These are phyloP conservation scores for Enteromius treurensis DNA, from an alignment of 2,797 vertebrate species.

Conservation along the genomic window DNA sequence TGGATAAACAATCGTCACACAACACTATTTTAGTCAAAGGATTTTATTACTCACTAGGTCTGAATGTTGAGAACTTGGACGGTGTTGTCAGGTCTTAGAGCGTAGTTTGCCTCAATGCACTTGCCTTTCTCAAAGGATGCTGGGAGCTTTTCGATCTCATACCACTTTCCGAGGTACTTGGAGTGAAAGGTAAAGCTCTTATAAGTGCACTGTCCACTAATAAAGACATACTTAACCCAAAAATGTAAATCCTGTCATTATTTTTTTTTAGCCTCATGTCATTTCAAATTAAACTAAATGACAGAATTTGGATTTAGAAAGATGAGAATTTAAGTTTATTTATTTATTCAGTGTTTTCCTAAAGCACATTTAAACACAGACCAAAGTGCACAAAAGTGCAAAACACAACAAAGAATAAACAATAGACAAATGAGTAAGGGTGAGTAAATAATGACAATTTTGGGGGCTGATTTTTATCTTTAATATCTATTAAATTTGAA, in stretches of 20 bases:
- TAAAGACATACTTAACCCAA: neutral
- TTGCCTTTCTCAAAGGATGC: slow-evolving; percentile 82
- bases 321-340: too few species aligned
- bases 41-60: slow-evolving; percentile 78
- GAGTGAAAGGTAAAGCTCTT: neutral
- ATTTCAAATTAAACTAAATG: neutral
- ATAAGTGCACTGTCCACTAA: neutral
- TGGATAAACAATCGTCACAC: neutral
- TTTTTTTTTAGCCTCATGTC: neutral
- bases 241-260: neutral
- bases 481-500: neutral
- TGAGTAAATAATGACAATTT: neutral
- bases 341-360: too few species aligned
- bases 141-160: slow-evolving; percentile 88
- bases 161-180: slow-evolving; percentile 81
- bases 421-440: neutral
- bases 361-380: too few species aligned
- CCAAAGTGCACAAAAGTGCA: too few species aligned
- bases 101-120: slow-evolving; percentile 86
- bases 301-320: neutral
- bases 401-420: too few species aligned
- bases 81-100: slow-evolving; percentile 77
- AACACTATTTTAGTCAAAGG: neutral
- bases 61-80: slow-evolving; percentile 80
- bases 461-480: neutral